A percentile compares a stretch with the other conserved stretches of the same genome.
These are phyloP conservation scores for Tipula lateralis DNA, from an alignment of 2,888 invertebrate genomes.

Conservation along the genomic window DNA sequence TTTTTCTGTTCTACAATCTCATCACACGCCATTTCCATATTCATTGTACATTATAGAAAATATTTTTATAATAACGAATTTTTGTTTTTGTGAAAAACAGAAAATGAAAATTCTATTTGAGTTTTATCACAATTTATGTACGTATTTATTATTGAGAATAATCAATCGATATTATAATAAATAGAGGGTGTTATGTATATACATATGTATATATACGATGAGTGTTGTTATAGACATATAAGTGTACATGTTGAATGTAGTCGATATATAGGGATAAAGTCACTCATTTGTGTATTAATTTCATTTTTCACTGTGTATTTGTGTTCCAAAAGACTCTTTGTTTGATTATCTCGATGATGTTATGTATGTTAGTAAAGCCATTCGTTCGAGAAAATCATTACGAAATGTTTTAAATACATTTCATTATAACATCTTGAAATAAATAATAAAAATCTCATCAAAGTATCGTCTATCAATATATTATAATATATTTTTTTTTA, in stretches of 20 bases:
- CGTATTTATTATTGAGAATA: neutral
- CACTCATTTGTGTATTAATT: neutral
- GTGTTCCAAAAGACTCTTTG: neutral
- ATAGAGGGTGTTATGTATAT: neutral
- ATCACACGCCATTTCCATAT: neutral
- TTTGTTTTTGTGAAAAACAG: neutral
- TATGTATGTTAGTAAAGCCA: neutral
- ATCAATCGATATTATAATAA: constrained; percentile 1
- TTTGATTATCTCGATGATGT: neutral
- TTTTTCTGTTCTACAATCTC: neutral
- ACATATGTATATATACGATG: neutral
- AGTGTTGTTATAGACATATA: neutral
- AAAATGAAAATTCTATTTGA: constrained; percentile 14
- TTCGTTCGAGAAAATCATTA: neutral
- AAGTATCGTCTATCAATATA: neutral
- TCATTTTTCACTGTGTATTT: neutral
- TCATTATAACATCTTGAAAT: neutral
- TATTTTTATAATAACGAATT: neutral
- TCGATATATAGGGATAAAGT: neutral
- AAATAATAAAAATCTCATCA: neutral
- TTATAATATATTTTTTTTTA: neutral
- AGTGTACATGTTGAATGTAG: neutral
- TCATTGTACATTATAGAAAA: neutral
- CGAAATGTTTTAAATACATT: neutral
- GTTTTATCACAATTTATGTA: constrained; percentile 24